These are phyloP conservation scores for Drosophila gunungcola DNA, from an alignment of 1,140 invertebrate genomes.

Conservation along the genomic window DNA sequence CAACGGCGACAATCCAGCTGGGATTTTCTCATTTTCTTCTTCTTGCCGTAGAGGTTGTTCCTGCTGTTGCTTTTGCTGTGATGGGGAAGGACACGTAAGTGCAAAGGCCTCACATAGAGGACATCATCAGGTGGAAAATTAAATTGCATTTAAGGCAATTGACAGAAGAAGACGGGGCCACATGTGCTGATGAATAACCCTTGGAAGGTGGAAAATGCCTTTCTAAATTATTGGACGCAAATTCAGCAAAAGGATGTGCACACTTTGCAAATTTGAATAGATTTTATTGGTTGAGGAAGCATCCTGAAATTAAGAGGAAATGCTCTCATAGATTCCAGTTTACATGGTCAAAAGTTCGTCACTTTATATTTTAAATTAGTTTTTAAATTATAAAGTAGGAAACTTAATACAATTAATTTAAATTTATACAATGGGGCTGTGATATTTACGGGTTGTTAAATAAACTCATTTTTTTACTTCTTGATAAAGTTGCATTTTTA, in stretches of 20 bases:
- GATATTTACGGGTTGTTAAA: too few species aligned
- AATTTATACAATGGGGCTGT: too few species aligned
- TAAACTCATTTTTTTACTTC: too few species aligned
- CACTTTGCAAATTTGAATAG: slow-evolving; percentile 7
- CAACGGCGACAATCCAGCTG: slow-evolving; percentile 56
- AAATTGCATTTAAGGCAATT: slow-evolving; percentile 65
- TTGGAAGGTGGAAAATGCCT: slow-evolving; percentile 3
- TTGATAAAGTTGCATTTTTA: too few species aligned
- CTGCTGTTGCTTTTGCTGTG: slow-evolving; percentile 20
- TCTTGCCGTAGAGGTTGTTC: slow-evolving; percentile 17
- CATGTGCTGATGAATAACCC: slow-evolving; percentile 32
- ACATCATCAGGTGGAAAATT: slow-evolving; percentile 63
- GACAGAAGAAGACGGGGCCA: slow-evolving; percentile 37
- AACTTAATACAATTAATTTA: too few species aligned
- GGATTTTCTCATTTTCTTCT: slow-evolving; percentile 56
- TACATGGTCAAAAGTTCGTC: too few species aligned
- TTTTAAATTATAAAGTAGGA: too few species aligned
- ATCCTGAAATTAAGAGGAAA: background rate
- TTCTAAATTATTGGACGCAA: slow-evolving; percentile 36
- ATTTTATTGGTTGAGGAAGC: slow-evolving; percentile 10
- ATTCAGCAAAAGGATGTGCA: slow-evolving; percentile 5
- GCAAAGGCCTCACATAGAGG: slow-evolving; percentile 40
- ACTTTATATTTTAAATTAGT: too few species aligned
- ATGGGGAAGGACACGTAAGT: slow-evolving; percentile 27
- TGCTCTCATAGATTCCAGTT: too few species aligned